Base-by-base conservation (phyloP, 2,797 vertebrate species). In the Paguma larvata region DNA sequence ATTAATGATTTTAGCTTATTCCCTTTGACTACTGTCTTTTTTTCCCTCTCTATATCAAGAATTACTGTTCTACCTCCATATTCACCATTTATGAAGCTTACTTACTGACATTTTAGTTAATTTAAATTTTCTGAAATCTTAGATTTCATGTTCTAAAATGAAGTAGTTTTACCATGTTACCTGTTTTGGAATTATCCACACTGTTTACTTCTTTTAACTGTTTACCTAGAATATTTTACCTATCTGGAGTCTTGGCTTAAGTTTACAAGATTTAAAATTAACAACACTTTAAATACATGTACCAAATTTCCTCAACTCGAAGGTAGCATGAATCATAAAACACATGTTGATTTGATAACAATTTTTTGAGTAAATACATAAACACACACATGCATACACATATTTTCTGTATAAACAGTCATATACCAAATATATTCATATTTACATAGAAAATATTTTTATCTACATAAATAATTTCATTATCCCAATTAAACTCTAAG, bases 81-180 rank as follows among this genome's bases (percentile, higher is more conserved):
- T 51, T 85, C 15, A 83, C 34, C 38, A 82, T 90, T 91, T 84
- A 65, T 56, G 32, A 19, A 80, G n/a, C 19, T 90, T 67, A 62
- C 34, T 82, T 85, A 68, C 5, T 84, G 62, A 85, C 1, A 11
- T 94, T 70, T 92, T 92, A 85, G 53, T 89, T 96, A 82, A 87
- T 44, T 89, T 97, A 85, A 88, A 88, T 85, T 95, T 88, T 95
- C 25, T 86, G 38, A 90, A 95, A 85, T 89, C 15, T 82, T 95
- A 80, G 44, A 85, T 41, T 73, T 87, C 3, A 63, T 34, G 2
- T 78, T 86, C 32, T 95, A 77, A 94, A 73, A 59, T 85, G 16
- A 62, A 83, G 21, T 32, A 48, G 15, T 85, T 83, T 94, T 63
- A 51, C 56, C 30, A 78, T 77, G n/a, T 65, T 96, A 63, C 25